Evolutionary conservation across 53 echinoderm and acorn worm species (phyloP).

Genomic region (Astropecten irregularis): DNA sequence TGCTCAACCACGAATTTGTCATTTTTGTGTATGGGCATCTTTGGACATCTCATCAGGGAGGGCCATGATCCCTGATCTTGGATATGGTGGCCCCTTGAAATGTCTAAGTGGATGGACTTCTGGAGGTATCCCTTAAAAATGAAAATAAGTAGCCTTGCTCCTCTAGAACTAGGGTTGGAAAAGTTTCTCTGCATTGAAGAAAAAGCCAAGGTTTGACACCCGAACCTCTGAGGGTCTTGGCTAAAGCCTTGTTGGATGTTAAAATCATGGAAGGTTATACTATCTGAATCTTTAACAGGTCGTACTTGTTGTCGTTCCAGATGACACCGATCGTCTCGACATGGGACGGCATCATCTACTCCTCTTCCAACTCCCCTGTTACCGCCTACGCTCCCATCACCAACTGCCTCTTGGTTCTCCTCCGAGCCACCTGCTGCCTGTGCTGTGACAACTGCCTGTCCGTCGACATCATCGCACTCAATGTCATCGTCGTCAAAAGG

Average conservation of each 20-base stretch:
- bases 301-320: neutral
- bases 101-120: no score
- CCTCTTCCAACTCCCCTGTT: neutral
- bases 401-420: neutral
- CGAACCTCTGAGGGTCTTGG: neutral
- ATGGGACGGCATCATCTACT: neutral
- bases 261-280: neutral
- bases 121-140: no score
- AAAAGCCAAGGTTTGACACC: no score
- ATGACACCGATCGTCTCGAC: neutral
- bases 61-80: no score
- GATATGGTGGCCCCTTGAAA: no score
- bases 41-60: no score
- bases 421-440: neutral
- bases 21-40: no score
- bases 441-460: neutral
- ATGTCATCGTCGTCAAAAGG: constrained; percentile 55
- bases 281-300: no score
- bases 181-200: no score
- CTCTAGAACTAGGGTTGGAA: no score
- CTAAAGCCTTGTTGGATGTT: neutral
- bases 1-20: no score
- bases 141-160: no score
- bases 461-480: constrained; percentile 27
- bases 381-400: neutral